Evolutionary conservation across 2,113 vertebrate species (phyloP), one percentile per base, ranked within the genome.

Genomic region (Petrocephalus zakoni): DNA sequence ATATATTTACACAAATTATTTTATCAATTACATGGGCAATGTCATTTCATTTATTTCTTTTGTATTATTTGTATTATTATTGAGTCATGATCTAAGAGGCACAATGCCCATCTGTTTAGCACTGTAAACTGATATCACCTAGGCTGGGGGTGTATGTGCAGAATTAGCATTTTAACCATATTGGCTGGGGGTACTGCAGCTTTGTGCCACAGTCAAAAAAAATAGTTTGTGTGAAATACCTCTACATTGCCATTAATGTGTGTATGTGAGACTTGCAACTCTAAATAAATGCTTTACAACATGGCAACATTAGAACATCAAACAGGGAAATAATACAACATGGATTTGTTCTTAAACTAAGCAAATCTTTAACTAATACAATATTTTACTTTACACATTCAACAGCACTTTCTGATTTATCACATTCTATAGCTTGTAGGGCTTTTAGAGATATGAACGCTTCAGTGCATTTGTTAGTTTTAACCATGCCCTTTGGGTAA

Each of bases 401-500:
- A 85, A 15, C n/a, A 29, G 22, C 83, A 52, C n/a, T 49, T 51
- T 22, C 83, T 52, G 83, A 10, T 84, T 86, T 86, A 86, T 56
- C 25, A 86, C 52, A 86, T 86, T 53, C 25, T 4, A 86, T 34
- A 21, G 51, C 29, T 86, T 56, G 84, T 53, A 86, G 52, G 13
- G 10, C 21, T 55, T 86, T n/a, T 37, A 55, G 8, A 56, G 34
- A 86, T 58, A 52, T 29, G 51, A 53, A 85, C 53, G 83, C 49
- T 52, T 85, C 1, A 11, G 22, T 85, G 83, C 83, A 53, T 85
- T 85, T 85, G 83, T 85, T 85, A 52, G 19, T 58, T 86, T 86
- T 86, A 86, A 58, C 52, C 85, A 37, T 86, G 52, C 85, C 47
- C 53, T 86, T 56, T 86, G 85, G 85, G 85, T 86, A 86, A 86